A percentile compares a stretch with the other conserved stretches of the same genome.
phyloP scores from a whole-genome alignment of 2,113 vertebrate species.

The Platysteira castanea region DNA sequence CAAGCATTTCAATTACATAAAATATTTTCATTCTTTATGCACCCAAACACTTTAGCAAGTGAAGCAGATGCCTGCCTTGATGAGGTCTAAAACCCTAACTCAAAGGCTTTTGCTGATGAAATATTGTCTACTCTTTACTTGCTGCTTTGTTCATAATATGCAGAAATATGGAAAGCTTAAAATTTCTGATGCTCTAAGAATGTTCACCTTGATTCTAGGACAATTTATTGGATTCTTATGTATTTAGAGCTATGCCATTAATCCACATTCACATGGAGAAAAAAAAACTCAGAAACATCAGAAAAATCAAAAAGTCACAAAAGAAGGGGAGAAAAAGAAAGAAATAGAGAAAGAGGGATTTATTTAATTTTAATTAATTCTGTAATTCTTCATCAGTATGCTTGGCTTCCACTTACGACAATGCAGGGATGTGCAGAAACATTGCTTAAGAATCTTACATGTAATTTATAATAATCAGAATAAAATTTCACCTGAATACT shows the following conservation, averaged over 20 bases:
- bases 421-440: not conserved
- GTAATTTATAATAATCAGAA: not conserved
- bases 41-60: not conserved
- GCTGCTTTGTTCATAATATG: not conserved
- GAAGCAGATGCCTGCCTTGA: not conserved
- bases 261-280: not conserved
- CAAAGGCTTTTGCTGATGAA: not conserved
- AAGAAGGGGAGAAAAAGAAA: not conserved
- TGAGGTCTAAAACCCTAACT: not conserved
- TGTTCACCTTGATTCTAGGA: not conserved
- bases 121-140: not conserved
- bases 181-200: not conserved
- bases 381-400: conserved; percentile 25
- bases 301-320: not conserved
- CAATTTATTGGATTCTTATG: not conserved
- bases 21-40: not conserved
- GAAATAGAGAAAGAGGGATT: not conserved
- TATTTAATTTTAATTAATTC: conserved; percentile 13
- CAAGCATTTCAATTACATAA: not conserved
- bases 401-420: not conserved
- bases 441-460: not conserved
- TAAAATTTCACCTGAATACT: not conserved
- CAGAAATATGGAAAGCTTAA: not conserved
- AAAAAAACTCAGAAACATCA: not conserved
- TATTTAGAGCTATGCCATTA: not conserved